Evolutionary conservation across 2,797 vertebrate genomes (phyloP), one percentile per base, ranked within the genome.

Genomic region (Choloepus didactylus): DNA sequence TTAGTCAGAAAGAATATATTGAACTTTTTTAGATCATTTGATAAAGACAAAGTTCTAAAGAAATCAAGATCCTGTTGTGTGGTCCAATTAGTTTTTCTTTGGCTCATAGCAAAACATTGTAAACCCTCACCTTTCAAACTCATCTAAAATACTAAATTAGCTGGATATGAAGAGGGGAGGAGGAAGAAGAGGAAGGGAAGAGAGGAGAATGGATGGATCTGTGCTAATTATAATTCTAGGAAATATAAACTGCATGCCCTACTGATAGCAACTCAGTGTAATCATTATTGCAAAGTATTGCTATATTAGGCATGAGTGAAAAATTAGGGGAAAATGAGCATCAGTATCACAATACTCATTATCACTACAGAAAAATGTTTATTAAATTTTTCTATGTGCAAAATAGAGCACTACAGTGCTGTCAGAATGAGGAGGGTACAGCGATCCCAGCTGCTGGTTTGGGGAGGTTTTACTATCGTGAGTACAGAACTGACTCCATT

Each of bases 1-100:
- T 94, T 25, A 93, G 16, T 94, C 6, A 54, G 54, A 88, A 85
- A 88, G 27, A 94, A 56, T 35, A 62, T 31, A 79, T 82, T 75
- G 82, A 82, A 44, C 27, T 82, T 66, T 83, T 25, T 89, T 75
- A 56, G 10, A 56, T 79, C 6, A 46, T 56, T 67, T 89, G 73
- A 18, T 31, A 27, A 83, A 83, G 54, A 81, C 31, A 77, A 77
- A 75, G 9, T 92, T 92, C 76, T 92, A 59, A 89, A 93, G 23
- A 92, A 66, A 75, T 62, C 25, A 70, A 85, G 38, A 75, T 83
- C 76, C 44, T 64, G 19, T 38, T 79, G 25, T 54, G 21, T 76
- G 41, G 29, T 69, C 8, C 44, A 70, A 0, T 75, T 79, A 66
- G 4, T 75, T 80, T 87, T 77, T 80, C 62, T 92, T 80, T 87